Evolutionary conservation across 1,140 invertebrate species (phyloP).

Genomic region (Rhynchophorus ferrugineus): DNA sequence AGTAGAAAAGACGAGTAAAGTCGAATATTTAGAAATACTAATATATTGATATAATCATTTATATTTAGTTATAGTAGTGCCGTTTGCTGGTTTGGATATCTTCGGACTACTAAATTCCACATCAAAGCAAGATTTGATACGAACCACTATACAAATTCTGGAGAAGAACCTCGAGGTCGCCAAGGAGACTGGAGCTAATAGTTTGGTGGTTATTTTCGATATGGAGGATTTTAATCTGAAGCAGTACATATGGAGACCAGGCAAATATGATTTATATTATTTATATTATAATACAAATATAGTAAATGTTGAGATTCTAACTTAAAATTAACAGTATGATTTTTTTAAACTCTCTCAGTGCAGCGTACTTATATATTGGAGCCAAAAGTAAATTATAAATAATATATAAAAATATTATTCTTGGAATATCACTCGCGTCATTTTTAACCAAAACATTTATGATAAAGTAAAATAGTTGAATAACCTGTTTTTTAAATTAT

Average conservation of each 20-base stretch:
- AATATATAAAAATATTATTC: too few relatives aligned
- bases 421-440: too few relatives aligned
- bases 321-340: too few relatives aligned
- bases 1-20: too few relatives aligned
- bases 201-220: slow-evolving; percentile 74
- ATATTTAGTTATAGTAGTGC: slow-evolving; percentile 58
- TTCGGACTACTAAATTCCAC: slow-evolving; percentile 73
- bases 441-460: too few relatives aligned
- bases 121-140: slow-evolving; percentile 64
- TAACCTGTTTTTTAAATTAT: too few relatives aligned
- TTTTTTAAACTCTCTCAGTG: too few relatives aligned
- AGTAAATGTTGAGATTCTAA: too few relatives aligned
- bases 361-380: slow-evolving; percentile 6
- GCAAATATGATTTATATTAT: slow-evolving; percentile 46
- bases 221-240: slow-evolving; percentile 77
- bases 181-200: slow-evolving; percentile 42
- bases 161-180: slow-evolving; percentile 55
- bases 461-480: too few relatives aligned
- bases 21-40: too few relatives aligned
- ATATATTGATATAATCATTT: too few relatives aligned
- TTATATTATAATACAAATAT: too few relatives aligned
- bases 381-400: not conserved
- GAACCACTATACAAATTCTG: slow-evolving; percentile 54
- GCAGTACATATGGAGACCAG: slow-evolving; percentile 79
- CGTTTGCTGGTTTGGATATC: slow-evolving; percentile 66